A percentile compares a stretch with the other conserved stretches of the same genome.
Conservation (phyloP, 2,113 vertebrate species). For the Panthera leo region DNA sequence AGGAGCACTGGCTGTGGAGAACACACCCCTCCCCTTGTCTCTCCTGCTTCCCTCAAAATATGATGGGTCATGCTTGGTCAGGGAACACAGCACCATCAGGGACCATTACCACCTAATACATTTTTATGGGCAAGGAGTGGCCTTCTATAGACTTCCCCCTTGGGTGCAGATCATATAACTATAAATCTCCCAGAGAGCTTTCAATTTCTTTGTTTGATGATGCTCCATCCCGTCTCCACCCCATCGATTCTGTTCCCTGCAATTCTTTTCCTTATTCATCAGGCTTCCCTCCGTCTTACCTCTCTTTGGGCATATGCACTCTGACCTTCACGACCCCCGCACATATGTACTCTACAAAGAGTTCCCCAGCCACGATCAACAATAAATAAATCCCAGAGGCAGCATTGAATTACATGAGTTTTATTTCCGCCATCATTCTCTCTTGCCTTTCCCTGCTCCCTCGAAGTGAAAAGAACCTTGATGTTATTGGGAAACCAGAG, state of each 20-base stretch:
- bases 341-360: constrained; percentile 81
- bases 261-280: constrained; percentile 64
- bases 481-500: constrained; percentile 81
- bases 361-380: constrained; percentile 79
- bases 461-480: constrained; percentile 79
- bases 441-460: constrained; percentile 57
- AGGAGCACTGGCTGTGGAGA: neutral
- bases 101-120: constrained; percentile 84
- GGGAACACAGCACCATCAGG: constrained; percentile 83
- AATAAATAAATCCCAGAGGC: constrained; percentile 82
- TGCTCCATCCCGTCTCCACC: constrained; percentile 66
- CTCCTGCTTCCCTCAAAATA: constrained; percentile 37
- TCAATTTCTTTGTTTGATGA: constrained; percentile 74
- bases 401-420: constrained; percentile 78
- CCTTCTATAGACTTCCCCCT: constrained; percentile 75
- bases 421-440: constrained; percentile 68
- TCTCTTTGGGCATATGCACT: constrained; percentile 76
- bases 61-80: constrained; percentile 32
- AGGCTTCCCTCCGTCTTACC: constrained; percentile 48
- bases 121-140: constrained; percentile 89
- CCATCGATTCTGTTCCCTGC: constrained; percentile 51
- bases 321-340: constrained; percentile 80
- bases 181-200: constrained; percentile 76
- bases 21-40: constrained; percentile 24
- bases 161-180: constrained; percentile 75